Evolutionary conservation across 2,113 vertebrate species (phyloP).

Genomic region (Phyllopteryx taeniolatus): DNA sequence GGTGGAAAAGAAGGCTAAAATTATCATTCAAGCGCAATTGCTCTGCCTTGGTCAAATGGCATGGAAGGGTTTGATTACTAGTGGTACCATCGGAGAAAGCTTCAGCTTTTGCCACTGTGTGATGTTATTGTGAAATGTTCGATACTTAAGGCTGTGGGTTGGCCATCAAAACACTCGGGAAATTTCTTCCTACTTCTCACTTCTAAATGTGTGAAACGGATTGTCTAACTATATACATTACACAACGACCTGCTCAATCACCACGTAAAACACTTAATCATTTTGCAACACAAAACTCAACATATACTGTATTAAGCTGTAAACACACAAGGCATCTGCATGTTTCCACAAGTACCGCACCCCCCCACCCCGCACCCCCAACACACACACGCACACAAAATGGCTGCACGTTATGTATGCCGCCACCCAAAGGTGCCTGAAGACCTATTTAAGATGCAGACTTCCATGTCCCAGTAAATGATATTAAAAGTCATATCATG

Average conservation of each 20-base stretch:
- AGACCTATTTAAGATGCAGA: slow-evolving; percentile 69
- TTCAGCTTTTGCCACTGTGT: too few relatives aligned
- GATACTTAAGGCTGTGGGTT: too few relatives aligned
- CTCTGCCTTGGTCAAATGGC: too few relatives aligned
- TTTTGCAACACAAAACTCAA: background rate
- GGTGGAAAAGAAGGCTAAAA: too few relatives aligned
- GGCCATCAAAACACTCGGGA: too few relatives aligned
- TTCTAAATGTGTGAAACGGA: background rate
- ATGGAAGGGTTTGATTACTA: too few relatives aligned
- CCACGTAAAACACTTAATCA: background rate
- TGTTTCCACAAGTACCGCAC: background rate
- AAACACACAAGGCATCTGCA: background rate
- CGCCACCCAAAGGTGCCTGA: slow-evolving; percentile 51
- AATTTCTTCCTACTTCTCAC: background rate
- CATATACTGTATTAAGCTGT: background rate
- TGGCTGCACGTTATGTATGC: slow-evolving; percentile 11
- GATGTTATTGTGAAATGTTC: too few relatives aligned
- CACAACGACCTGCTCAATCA: background rate
- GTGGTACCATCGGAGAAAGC: too few relatives aligned
- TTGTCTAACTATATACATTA: background rate
- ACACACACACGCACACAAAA: slow-evolving; percentile 8
- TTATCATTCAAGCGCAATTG: too few relatives aligned
- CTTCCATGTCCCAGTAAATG: slow-evolving; percentile 68
- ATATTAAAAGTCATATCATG: slow-evolving; percentile 75
- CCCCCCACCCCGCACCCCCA: background rate